Evolutionary conservation across 2,113 vertebrate species (phyloP), one percentile per base, ranked within the genome.

Genomic region (Epinephelus cyanopodus): DNA sequence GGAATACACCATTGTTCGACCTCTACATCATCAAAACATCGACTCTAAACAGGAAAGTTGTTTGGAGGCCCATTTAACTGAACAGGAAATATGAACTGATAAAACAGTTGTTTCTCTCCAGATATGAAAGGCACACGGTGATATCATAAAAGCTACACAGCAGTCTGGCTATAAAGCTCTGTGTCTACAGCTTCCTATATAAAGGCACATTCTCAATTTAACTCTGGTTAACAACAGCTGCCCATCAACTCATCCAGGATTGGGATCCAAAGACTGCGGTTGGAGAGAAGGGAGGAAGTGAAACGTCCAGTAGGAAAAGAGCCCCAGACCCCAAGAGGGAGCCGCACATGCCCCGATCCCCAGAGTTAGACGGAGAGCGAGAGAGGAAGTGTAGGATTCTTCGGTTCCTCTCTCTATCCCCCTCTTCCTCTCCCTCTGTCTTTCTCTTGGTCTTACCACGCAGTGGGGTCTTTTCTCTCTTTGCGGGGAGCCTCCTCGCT

Each of bases 391-490:
- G 67, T 63, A 17, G 48, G 45, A 80, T 80, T 77, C 80, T 74
- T 76, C 79, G 27, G 48, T 68, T 84, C 79, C 85, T 79, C 74
- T 64, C 37, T 67, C 56, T 61, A 13, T 50, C 63, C 62, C 53
- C 73, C 25, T 77, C 79, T 48, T 61, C 68, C 42, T 63, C 78
- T 71, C 64, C 71, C 63, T 66, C 29, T 42, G 58, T 50, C 68
- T 39, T 29, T 76, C 54, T 85, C 60, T 77, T 14, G 73, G 57
- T 86, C 96, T 98, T 97, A 99, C 97, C 95, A 89, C 87, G 89
- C 95, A 0, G 93, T 91, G 37, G 92, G 92, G 78, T 95, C 96
- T 90, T 96, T 93, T 79, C 74, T 92, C 77, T 94, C 91, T 4
- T 73, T 92, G 63, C 86, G 87, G 2, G 95, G 92, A 54, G 91